These are phyloP conservation scores for Tholera decimalis DNA, from an alignment of 2,888 invertebrate species.

Conservation along the genomic window DNA sequence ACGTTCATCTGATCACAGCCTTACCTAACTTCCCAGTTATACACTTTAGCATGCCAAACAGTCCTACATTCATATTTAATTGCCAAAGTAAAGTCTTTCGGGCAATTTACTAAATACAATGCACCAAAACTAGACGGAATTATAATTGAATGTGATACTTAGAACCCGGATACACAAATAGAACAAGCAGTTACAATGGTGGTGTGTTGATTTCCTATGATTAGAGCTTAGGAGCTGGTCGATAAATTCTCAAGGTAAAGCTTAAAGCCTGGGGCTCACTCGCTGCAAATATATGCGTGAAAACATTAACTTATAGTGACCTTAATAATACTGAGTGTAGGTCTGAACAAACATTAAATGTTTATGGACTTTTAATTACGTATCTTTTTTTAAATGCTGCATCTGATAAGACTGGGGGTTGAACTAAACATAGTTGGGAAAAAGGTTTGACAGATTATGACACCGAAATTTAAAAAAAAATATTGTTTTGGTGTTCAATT, in stretches of 20 bases:
- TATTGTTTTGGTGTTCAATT: too few species aligned
- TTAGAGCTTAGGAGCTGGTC: conserved; percentile 42
- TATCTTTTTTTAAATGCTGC: not conserved
- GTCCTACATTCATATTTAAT: conserved; percentile 14
- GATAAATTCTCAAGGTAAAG: conserved; percentile 56
- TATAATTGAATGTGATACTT: conserved; percentile 37
- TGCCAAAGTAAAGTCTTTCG: conserved; percentile 14
- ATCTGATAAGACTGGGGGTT: too few species aligned
- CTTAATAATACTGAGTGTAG: conserved; percentile 17
- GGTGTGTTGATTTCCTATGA: conserved; percentile 57
- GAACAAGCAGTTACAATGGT: conserved; percentile 33
- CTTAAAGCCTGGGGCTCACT: conserved; percentile 44
- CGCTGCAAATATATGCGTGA: conserved; percentile 37
- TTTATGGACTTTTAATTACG: not conserved
- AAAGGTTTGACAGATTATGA: too few species aligned
- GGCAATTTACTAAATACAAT: conserved; percentile 42
- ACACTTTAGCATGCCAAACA: not conserved
- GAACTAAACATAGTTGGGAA: too few species aligned
- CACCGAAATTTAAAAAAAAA: too few species aligned
- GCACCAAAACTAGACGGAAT: conserved; percentile 14
- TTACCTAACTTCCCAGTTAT: not conserved
- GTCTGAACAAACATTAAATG: not conserved
- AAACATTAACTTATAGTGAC: conserved; percentile 24
- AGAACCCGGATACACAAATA: conserved; percentile 50
- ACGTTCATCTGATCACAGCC: too few species aligned